Base-by-base conservation (phyloP, 2,888 invertebrate species). In the Branchipolynoe longqiensis region DNA sequence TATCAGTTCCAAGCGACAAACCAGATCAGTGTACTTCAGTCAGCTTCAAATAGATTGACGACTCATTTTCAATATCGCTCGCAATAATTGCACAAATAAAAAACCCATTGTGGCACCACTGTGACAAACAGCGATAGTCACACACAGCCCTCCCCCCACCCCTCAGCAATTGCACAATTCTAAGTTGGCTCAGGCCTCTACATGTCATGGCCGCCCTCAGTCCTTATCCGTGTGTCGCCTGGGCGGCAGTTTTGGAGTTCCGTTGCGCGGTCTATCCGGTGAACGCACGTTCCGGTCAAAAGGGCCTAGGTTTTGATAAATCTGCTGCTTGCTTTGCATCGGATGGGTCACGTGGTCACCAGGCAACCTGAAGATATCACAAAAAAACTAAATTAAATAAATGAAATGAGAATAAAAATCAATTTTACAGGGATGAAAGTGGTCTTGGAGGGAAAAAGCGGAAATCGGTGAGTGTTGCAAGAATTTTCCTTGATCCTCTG, bases 241-340 rank as follows among this genome's bases (percentile, higher is more conserved):
- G 3, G 83, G 83, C 14, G 83, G 83, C 28, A 83, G 40, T 83
- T 83, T 83, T 0, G 83, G 83, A n/a, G 83, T 83, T 2, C 82
- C 82, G n/a, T 59, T 36, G 14, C 69, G 69, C 1, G 69, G 18
- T 36, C 1, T 38, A 18, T 69, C 69, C 2, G 69, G 33, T n/a
- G 14, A 38, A 18, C 69, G 69, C 0, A 38, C 83, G 59, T 83
- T 83, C 3, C 59, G 54, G 8, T 82, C 82, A 25, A 82, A 82
- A 0, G 82, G 82, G 4, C 58, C 62, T 8, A 83, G 31, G 64
- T 83, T 83, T 25, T 83, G 83, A 40, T 83, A 83, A 25, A 83
- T 58, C 38, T 83, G 83, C 83, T 59, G 62, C 36, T 58, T 36
- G 0, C 36, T 56, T 1, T 25, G 78, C 0, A 58, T 4, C 0